Evolutionary conservation across 2,888 invertebrate genomes (phyloP), one percentile per base, ranked within the genome.

Genomic region (Eupeodes luniger): DNA sequence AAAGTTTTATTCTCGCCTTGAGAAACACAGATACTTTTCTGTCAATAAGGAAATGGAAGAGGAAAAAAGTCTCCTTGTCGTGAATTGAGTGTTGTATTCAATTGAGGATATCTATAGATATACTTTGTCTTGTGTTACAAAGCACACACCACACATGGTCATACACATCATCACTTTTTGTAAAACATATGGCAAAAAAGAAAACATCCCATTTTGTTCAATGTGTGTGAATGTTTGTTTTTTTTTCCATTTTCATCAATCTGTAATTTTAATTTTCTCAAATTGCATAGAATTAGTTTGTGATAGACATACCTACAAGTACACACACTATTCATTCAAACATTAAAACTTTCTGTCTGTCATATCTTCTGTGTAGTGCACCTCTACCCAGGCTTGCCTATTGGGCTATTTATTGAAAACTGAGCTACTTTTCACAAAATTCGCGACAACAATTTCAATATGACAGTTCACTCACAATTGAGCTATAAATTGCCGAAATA

Each of bases 221-320:
- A 40, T 61, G n/a, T 51, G 16, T 27, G 47, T 80, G 19, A 40
- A 14, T 57, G 36, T 74, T 7, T 75, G 61, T 40, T 57, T 57
- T 59, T 59, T 27, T 12, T 74, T 16, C 61, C 57, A 61, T 74
- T 36, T 62, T 53, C 79, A 76, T 84, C 87, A 80, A 66, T 76
- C 69, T 83, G 83, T 87, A 77, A 81, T 79, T 87, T 83, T 62
- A 83, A 87, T 88, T 88, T 81, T 88, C 85, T 81, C 78, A 85
- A 88, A 88, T 88, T 84, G 78, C 84, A 85, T 88, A 78, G 81
- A 84, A 88, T 88, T 88, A 88, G 88, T 79, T 55, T 59, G 74
- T 44, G 70, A 40, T 51, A 51, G 36, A 67, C 51, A 27, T 12
- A 67, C 51, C 14, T 12, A 27, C 27, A 27, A 27, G 27, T 27